These are phyloP conservation scores for Noctua fimbriata DNA, from an alignment of 2,888 invertebrate species.

Conservation along the genomic window DNA sequence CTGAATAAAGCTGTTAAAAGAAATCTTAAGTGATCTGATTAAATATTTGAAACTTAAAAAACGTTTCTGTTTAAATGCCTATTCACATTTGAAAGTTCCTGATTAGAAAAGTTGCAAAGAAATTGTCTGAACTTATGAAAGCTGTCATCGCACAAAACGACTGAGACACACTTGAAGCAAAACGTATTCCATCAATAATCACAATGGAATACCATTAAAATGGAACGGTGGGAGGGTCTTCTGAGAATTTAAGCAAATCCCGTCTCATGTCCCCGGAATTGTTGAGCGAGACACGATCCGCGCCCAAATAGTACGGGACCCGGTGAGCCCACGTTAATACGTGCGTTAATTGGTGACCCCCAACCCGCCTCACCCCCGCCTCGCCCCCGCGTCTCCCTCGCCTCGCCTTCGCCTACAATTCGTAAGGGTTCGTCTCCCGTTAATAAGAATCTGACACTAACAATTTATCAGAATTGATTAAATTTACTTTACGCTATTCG, in stretches of 20 bases:
- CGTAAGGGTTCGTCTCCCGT: slow-evolving; percentile 63
- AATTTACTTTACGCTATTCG: slow-evolving; percentile 59
- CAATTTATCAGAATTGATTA: slow-evolving; percentile 66
- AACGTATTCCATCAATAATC: slow-evolving; percentile 57
- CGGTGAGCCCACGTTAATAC: slow-evolving; percentile 71
- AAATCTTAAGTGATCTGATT: slow-evolving; percentile 2
- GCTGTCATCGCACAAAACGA: background rate
- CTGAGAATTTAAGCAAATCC: slow-evolving; percentile 68
- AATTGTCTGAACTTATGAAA: background rate
- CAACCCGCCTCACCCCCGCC: slow-evolving; percentile 41
- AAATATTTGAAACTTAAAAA: background rate
- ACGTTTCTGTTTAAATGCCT: slow-evolving; percentile 10
- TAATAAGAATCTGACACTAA: slow-evolving; percentile 68
- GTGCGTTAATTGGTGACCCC: slow-evolving; percentile 71
- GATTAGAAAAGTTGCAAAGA: background rate
- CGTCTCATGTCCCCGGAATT: slow-evolving; percentile 52
- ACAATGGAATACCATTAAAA: slow-evolving; percentile 64
- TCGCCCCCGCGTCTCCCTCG: slow-evolving; percentile 35
- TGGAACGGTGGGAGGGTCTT: slow-evolving; percentile 53
- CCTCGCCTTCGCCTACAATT: slow-evolving; percentile 52
- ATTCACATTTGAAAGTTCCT: background rate
- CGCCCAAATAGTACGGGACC: slow-evolving; percentile 69
- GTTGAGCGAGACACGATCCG: slow-evolving; percentile 61
- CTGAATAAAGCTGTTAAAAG: background rate
- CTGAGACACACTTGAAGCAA: slow-evolving; percentile 6